phyloP scores from a whole-genome alignment of 2,797 vertebrate genomes.

The Acipenser ruthenus region DNA sequence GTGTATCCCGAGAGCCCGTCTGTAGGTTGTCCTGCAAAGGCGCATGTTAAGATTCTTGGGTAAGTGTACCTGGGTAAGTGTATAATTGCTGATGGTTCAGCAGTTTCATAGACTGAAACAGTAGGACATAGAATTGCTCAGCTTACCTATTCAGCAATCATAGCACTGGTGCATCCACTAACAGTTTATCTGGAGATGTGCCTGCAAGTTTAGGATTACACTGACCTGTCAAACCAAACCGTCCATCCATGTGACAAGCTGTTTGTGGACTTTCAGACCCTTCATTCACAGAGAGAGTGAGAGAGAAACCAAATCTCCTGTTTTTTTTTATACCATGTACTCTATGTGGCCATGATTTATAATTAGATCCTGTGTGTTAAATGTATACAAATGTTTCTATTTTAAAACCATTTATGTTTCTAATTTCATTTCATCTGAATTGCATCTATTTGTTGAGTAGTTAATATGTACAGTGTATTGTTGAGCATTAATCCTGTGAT shows the following conservation, averaged over 20 bases:
- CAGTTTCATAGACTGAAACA: conserved; percentile 52
- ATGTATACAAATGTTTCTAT: too few relatives aligned
- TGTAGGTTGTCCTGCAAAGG: conserved; percentile 3
- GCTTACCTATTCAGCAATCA: conserved; percentile 59
- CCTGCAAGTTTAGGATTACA: conserved; percentile 40
- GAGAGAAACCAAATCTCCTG: too few relatives aligned
- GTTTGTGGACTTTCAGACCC: neutral
- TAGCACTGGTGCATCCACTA: conserved; percentile 40
- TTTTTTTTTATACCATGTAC: too few relatives aligned
- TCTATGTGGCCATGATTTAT: too few relatives aligned
- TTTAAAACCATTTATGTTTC: too few relatives aligned
- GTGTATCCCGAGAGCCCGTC: neutral
- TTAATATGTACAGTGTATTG: too few relatives aligned
- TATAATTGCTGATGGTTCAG: conserved; percentile 59
- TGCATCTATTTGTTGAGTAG: too few relatives aligned
- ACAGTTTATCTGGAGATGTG: conserved; percentile 38
- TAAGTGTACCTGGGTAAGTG: conserved; percentile 40
- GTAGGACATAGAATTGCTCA: conserved; percentile 61
- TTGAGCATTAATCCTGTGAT: too few relatives aligned
- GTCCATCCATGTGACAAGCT: conserved; percentile 26
- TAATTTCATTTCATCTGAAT: too few relatives aligned
- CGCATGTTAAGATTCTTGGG: conserved; percentile 43
- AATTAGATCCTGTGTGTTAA: too few relatives aligned
- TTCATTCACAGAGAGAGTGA: too few relatives aligned
- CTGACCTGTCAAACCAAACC: conserved; percentile 39